Percentiles rank a stretch among this genome's conserved stretches.
phyloP scores from a whole-genome alignment of 2,888 invertebrate species.

The Caenorhabditis sp. region DNA sequence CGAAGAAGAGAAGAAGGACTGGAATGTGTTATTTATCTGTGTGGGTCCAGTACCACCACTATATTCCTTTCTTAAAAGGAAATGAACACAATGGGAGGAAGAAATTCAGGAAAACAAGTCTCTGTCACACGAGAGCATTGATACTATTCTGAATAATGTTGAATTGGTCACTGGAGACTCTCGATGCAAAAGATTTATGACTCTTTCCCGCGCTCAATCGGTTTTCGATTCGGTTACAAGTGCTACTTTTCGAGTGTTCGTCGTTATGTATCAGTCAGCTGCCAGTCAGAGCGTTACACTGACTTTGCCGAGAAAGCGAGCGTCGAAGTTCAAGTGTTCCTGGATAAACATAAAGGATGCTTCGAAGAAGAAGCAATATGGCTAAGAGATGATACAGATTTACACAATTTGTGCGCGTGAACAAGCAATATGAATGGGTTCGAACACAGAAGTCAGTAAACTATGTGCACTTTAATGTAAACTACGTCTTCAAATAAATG shows the following conservation, averaged over 20 bases:
- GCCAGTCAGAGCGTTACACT: conserved; percentile 49
- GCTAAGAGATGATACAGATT: conserved; percentile 5
- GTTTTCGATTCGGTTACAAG: conserved; percentile 47
- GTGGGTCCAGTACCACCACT: conserved; percentile 12
- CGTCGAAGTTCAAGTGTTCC: conserved; percentile 56
- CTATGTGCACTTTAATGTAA: no score
- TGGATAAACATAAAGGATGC: conserved; percentile 32
- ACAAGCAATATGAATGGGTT: not conserved
- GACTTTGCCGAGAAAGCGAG: conserved; percentile 23
- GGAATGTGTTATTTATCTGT: conserved; percentile 54
- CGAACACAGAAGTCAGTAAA: not conserved
- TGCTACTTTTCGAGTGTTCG: conserved; percentile 57
- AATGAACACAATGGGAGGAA: conserved; percentile 41
- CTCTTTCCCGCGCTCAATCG: conserved; percentile 26
- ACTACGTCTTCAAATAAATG: no score
- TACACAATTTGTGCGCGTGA: conserved; percentile 3
- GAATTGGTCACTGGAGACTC: conserved; percentile 55
- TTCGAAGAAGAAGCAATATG: conserved; percentile 1
- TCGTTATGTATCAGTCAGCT: conserved; percentile 53
- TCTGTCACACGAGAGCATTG: conserved; percentile 17
- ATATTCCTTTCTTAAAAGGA: conserved; percentile 18
- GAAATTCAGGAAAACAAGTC: conserved; percentile 31
- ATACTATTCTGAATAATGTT: conserved; percentile 17
- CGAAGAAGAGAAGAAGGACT: conserved; percentile 15
- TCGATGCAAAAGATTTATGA: conserved; percentile 45